Percentiles rank a stretch among this genome's conserved stretches.
Evolutionary conservation across 2,797 vertebrate species (phyloP).

Genomic region (Mormyrus hasselquistii): DNA sequence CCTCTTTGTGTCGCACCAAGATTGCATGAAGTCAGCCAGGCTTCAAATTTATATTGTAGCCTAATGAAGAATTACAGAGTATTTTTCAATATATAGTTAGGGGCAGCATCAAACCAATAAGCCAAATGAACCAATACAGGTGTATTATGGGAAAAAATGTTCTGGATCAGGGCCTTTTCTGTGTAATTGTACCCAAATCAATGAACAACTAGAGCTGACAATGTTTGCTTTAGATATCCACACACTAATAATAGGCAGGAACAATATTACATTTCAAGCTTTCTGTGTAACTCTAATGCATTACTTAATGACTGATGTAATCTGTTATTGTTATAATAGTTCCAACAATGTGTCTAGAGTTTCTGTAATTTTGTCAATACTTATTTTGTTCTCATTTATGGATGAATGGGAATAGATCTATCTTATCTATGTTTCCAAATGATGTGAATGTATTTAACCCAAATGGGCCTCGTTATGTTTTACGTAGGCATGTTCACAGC

Average conservation of each 20-base stretch:
- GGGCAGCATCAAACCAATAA: background rate
- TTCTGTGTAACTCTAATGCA: background rate
- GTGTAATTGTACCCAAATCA: constrained; percentile 3
- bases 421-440: background rate
- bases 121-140: constrained; percentile 1
- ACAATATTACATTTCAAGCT: background rate
- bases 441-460: background rate
- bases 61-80: background rate
- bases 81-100: background rate
- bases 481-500: background rate
- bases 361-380: constrained; percentile 1
- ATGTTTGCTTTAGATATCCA: background rate
- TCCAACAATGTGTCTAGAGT: background rate
- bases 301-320: background rate
- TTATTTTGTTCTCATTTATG: background rate
- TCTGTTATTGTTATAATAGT: constrained; percentile 8
- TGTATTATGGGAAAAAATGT: constrained; percentile 1
- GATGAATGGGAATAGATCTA: background rate
- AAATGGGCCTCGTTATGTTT: background rate
- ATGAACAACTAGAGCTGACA: background rate
- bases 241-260: background rate
- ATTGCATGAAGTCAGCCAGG: background rate
- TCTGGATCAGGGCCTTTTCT: background rate
- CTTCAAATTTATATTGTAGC: background rate
- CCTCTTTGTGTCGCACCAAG: background rate